Evolutionary conservation across 1,140 invertebrate species (phyloP).

Genomic region (Tetragnatha versicolor): DNA sequence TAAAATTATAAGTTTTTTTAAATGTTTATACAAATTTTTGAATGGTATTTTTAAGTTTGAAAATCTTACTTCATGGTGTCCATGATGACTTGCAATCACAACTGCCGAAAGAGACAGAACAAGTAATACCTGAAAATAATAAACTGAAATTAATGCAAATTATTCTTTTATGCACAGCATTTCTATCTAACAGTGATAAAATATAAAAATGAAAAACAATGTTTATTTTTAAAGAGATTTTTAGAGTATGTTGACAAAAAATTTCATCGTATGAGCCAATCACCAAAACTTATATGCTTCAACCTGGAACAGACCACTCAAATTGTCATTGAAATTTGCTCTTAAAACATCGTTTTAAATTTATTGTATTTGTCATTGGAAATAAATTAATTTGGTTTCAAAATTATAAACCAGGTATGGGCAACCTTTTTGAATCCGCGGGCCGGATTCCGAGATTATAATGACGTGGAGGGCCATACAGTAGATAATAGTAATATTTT

Average conservation of each 20-base stretch:
- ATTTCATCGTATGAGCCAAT: not conserved
- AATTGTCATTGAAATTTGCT: too few relatives aligned
- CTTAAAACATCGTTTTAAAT: too few relatives aligned
- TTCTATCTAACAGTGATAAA: not conserved
- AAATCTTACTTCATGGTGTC: constrained; percentile 2
- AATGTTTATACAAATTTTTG: not conserved
- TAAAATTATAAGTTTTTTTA: not conserved
- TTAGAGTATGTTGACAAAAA: not conserved
- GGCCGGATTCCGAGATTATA: too few relatives aligned
- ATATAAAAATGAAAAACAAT: not conserved
- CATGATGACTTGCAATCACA: not conserved
- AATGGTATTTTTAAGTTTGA: not conserved
- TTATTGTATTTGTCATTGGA: too few relatives aligned
- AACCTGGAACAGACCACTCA: too few relatives aligned
- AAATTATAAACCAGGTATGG: too few relatives aligned
- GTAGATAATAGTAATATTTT: too few relatives aligned
- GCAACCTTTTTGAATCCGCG: too few relatives aligned
- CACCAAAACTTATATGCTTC: not conserved
- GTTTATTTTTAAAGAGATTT: too few relatives aligned
- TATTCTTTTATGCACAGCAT: not conserved
- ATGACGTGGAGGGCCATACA: too few relatives aligned
- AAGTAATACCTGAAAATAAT: not conserved
- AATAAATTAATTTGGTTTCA: too few relatives aligned
- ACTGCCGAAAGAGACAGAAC: not conserved
- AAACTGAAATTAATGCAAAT: not conserved